Evolutionary conservation across 2,797 vertebrate species (phyloP), one percentile per base, ranked within the genome.

Genomic region (Phylloscopus collybita): DNA sequence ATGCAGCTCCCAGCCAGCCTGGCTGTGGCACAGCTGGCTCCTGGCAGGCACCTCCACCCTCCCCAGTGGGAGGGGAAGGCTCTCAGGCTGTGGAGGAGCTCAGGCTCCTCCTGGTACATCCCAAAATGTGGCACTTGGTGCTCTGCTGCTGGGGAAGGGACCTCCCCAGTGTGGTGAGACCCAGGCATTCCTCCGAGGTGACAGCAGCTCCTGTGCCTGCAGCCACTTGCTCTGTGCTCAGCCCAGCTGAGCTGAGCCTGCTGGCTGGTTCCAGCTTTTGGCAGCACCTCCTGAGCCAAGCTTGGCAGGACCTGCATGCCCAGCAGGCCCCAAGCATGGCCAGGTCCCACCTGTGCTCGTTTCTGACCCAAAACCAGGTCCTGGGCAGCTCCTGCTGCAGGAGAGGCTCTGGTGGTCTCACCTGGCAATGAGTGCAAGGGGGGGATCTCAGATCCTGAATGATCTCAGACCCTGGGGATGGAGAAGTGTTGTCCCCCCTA

Each of bases 331-430:
- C 21, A 5, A 13, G 15, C 23, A 26, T 3, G 76, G 32, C 71
- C 62, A 11, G 34, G 8, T 36, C 36, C 61, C 34, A 2, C 13
- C 1, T 1, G 1, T 2, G 5, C 21, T 21, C 29, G 1, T 38
- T 74, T 18, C 54, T 56, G 32, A 56, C 13, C 54, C 54, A 9
- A 56, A 42, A 23, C 1, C 1, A n/a, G 53, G 19, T 20, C 17
- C 82, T 90, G 88, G 56, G 5, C 3, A 5, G 9, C 19, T 74
- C 29, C 60, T 53, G 44, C 76, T 54, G 27, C 38, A n/a, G 44
- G 0, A 17, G 29, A n/a, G 25, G 19, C 60, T 84, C 51, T 49
- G 69, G 1, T 10, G 2, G 26, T 15, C 44, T 42, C 74, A 10
- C 16, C 47, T 27, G 38, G 72, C 30, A 7, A 42, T 29, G 62